Conservation (phyloP, 2,888 invertebrate species). For the Lamproptera curius region DNA sequence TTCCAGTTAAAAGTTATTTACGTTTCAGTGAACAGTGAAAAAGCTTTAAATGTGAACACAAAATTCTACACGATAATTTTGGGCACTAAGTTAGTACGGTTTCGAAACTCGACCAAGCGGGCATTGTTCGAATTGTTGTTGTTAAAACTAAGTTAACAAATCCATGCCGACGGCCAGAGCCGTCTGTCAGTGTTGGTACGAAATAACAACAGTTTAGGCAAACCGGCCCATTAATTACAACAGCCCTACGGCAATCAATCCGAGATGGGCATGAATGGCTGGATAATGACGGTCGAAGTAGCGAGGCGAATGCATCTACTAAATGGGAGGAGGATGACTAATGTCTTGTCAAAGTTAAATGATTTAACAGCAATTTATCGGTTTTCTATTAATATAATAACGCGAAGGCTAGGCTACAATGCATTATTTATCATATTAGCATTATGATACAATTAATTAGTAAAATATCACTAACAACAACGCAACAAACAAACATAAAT, state of each 20-base stretch:
- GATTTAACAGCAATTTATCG: no score
- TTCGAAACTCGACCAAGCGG: neutral
- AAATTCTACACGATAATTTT: constrained; percentile 8
- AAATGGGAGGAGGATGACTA: no score
- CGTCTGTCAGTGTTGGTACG: constrained; percentile 10
- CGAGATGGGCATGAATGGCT: neutral
- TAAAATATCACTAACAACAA: no score
- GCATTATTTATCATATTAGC: no score
- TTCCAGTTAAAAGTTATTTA: no score
- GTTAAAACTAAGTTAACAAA: constrained; percentile 20
- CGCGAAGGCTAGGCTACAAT: no score
- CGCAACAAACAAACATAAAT: no score
- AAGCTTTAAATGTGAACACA: neutral
- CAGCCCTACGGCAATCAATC: neutral
- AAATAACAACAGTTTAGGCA: constrained; percentile 16
- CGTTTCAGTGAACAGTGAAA: neutral
- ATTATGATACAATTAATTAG: no score
- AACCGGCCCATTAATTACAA: constrained; percentile 7
- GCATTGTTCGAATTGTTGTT: constrained; percentile 17
- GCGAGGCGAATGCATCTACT: no score
- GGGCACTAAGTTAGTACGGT: constrained; percentile 10
- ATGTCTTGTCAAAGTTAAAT: no score
- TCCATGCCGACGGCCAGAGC: constrained; percentile 12
- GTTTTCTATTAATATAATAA: no score
- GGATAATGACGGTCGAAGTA: no score